Conservation (phyloP, 2,797 vertebrate genomes). For the Liparis tanakae region DNA sequence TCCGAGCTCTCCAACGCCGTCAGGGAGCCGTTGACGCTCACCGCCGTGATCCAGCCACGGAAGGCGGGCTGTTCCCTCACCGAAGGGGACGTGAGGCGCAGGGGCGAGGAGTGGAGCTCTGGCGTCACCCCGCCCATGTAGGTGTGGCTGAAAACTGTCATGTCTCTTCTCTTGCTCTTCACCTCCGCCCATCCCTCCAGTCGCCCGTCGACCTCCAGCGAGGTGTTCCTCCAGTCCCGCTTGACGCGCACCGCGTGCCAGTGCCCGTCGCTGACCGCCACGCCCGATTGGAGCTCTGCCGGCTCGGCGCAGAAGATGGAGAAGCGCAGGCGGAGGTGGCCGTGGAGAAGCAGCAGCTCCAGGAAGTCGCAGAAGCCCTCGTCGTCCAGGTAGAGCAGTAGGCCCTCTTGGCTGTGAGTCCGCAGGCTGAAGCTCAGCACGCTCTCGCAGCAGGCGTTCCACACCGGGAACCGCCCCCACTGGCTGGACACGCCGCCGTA, state of each 20-base stretch:
- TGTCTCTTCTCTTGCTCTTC: conserved; percentile 96
- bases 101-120: conserved; percentile 88
- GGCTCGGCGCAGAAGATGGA: conserved; percentile 98
- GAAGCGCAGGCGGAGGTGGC: conserved; percentile 95
- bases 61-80: conserved; percentile 91
- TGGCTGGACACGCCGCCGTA: conserved; percentile 96
- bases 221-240: conserved; percentile 97
- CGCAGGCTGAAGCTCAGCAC: conserved; percentile 99
- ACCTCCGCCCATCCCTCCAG: conserved; percentile 96
- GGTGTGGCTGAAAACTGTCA: conserved; percentile 97
- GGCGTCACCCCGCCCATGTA: conserved; percentile 94
- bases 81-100: conserved; percentile 91
- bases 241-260: conserved; percentile 93
- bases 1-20: conserved; percentile 86
- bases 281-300: conserved; percentile 91
- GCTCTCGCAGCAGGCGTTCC: conserved; percentile 99
- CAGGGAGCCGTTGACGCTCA: conserved; percentile 90
- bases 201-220: conserved; percentile 90
- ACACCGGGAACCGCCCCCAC: conserved; percentile 98
- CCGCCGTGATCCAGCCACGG: conserved; percentile 93
- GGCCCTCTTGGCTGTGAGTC: conserved; percentile 95
- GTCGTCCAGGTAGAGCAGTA: conserved; percentile 97
- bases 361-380: conserved; percentile 99
- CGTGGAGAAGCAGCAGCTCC: conserved; percentile 94
- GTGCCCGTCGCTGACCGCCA: conserved; percentile 90